Evolutionary conservation across 1,140 invertebrate species (phyloP).

Genomic region (Nasonia giraulti): DNA sequence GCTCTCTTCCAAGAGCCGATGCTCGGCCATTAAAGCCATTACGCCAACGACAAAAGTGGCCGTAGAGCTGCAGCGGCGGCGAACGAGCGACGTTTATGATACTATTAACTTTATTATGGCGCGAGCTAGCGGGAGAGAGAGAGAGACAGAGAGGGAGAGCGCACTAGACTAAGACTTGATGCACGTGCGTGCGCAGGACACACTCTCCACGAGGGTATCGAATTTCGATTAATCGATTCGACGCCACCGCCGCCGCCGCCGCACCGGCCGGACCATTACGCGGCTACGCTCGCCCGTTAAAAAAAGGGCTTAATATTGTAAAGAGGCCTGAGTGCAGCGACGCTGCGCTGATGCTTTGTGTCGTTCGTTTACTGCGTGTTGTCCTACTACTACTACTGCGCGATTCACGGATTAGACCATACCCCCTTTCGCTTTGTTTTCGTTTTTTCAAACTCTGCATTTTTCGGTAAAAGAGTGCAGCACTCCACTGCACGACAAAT

Average conservation of each 20-base stretch:
- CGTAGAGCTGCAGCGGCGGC: constrained; percentile 45
- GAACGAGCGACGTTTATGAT: constrained; percentile 65
- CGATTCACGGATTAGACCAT: background rate
- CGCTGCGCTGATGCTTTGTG: constrained; percentile 6
- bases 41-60: constrained; percentile 59
- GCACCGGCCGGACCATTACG: constrained; percentile 54
- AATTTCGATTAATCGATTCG: constrained; percentile 70
- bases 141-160: background rate
- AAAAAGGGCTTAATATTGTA: constrained; percentile 64
- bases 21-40: constrained; percentile 30
- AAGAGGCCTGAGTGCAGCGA: constrained; percentile 50
- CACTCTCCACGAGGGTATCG: constrained; percentile 55
- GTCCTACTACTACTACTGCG: background rate
- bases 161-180: background rate
- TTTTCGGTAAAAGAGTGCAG: background rate
- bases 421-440: background rate
- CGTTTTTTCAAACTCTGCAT: background rate
- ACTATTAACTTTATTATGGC: constrained; percentile 66
- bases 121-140: constrained; percentile 45
- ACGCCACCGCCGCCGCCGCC: background rate
- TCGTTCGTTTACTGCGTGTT: background rate
- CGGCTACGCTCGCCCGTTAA: constrained; percentile 58
- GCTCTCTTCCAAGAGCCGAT: background rate
- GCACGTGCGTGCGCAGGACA: background rate
- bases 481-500: background rate